Conservation (phyloP, 2,888 invertebrate species). For the Pachycephus smyrnensis region DNA sequence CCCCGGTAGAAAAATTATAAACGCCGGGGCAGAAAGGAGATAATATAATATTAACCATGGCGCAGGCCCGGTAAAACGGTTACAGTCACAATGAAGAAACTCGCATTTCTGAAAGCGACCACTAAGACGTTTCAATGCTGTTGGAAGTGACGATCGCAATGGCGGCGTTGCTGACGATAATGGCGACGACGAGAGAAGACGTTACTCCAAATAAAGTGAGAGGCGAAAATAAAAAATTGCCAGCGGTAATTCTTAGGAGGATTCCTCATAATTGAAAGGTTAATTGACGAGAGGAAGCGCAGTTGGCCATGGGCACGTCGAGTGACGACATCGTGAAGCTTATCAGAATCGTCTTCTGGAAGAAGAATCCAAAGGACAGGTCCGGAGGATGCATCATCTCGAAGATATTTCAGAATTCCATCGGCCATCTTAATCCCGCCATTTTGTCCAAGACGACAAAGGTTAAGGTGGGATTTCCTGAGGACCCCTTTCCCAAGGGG, state of each 20-base stretch:
- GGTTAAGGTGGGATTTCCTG: constrained; percentile 40
- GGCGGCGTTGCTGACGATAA: too few species aligned
- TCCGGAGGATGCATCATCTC: background rate
- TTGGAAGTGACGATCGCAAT: background rate
- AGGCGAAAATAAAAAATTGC: background rate
- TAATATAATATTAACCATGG: constrained; percentile 62
- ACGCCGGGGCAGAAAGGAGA: constrained; percentile 60
- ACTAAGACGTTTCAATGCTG: background rate
- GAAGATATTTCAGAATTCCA: constrained; percentile 8
- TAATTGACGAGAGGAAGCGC: background rate
- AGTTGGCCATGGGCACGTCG: background rate
- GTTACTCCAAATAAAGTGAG: background rate
- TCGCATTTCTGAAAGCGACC: background rate
- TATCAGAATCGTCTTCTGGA: too few species aligned
- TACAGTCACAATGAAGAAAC: constrained; percentile 18
- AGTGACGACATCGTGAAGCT: too few species aligned
- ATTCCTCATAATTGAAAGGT: background rate
- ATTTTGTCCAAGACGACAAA: constrained; percentile 56
- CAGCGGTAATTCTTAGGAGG: background rate
- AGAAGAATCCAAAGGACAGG: background rate
- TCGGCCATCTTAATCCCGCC: constrained; percentile 55
- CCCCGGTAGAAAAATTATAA: constrained; percentile 54
- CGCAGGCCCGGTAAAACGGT: constrained; percentile 38
- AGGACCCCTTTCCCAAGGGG: constrained; percentile 36
- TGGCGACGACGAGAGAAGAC: background rate